Evolutionary conservation across 2,888 invertebrate genomes (phyloP).

Genomic region (Mythimna ferrago): DNA sequence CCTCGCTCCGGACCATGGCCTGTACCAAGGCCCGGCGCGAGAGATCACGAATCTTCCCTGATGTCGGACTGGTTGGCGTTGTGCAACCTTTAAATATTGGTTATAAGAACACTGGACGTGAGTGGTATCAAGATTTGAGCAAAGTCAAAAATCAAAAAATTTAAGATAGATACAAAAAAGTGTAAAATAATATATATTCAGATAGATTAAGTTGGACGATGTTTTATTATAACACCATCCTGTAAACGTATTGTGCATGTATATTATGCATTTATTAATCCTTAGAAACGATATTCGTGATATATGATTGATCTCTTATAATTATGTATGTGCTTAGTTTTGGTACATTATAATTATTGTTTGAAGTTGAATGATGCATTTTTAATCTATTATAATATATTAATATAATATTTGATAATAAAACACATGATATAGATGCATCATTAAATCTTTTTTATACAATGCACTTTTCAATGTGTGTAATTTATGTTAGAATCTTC

Average conservation of each 20-base stretch:
- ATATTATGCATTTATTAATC: conserved; percentile 56
- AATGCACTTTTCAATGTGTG: neutral
- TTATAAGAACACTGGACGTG: too few species aligned
- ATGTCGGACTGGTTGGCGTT: too few species aligned
- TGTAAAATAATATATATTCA: too few species aligned
- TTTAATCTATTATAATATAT: conserved; percentile 15
- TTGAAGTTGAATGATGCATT: conserved; percentile 34
- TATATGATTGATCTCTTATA: conserved; percentile 61
- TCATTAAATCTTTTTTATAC: too few species aligned
- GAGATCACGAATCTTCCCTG: too few species aligned
- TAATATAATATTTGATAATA: conserved; percentile 8
- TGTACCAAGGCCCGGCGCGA: too few species aligned
- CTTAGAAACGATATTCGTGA: conserved; percentile 56
- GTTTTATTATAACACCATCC: conserved; percentile 25
- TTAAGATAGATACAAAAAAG: too few species aligned
- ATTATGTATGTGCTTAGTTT: conserved; percentile 51
- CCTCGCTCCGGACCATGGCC: too few species aligned
- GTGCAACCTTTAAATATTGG: too few species aligned
- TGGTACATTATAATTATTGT: conserved; percentile 41
- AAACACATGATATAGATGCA: neutral
- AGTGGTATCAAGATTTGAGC: too few species aligned
- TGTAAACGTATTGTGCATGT: conserved; percentile 55
- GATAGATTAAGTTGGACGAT: too few species aligned
- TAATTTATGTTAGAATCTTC: neutral
- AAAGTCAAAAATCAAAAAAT: too few species aligned